These are phyloP conservation scores for Cyprinus carpio DNA, from an alignment of 2,113 vertebrate species.

Conservation along the genomic window DNA sequence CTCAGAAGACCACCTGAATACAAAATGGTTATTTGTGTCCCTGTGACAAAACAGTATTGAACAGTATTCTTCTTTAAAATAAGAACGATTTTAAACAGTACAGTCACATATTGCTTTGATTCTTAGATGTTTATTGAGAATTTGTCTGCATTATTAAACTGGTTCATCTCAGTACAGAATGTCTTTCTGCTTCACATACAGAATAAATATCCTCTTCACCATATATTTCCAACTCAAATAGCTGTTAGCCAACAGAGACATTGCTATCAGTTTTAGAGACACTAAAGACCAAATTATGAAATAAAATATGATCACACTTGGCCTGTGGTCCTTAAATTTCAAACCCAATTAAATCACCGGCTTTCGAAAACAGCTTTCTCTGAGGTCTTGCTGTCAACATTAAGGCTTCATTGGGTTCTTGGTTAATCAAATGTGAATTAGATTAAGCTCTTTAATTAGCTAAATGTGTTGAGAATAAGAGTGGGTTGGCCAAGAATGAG, in stretches of 20 bases:
- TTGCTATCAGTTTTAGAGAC: neutral
- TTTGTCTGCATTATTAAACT: neutral
- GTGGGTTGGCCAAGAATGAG: slow-evolving; percentile 34
- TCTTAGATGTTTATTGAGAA: neutral
- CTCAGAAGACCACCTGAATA: slow-evolving; percentile 27
- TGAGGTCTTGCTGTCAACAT: slow-evolving; percentile 7
- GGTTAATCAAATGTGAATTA: slow-evolving; percentile 47
- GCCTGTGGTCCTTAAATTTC: slow-evolving; percentile 15
- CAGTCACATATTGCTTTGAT: neutral
- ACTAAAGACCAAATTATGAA: neutral
- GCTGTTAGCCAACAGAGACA: neutral
- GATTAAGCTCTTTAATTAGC: slow-evolving; percentile 47
- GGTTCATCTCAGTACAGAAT: neutral
- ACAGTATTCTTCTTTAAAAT: neutral
- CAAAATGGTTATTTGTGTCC: neutral
- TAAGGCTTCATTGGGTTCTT: slow-evolving; percentile 5
- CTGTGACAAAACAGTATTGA: neutral
- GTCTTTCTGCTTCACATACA: neutral
- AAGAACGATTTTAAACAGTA: neutral
- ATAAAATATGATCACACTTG: slow-evolving; percentile 4
- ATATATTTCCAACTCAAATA: neutral
- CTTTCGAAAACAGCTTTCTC: slow-evolving; percentile 18
- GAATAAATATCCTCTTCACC: neutral
- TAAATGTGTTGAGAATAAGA: slow-evolving; percentile 44
- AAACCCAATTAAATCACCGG: slow-evolving; percentile 26